Evolutionary conservation across 2,888 invertebrate genomes (phyloP), one percentile per base, ranked within the genome.

Genomic region (Melanophora roralis): DNA sequence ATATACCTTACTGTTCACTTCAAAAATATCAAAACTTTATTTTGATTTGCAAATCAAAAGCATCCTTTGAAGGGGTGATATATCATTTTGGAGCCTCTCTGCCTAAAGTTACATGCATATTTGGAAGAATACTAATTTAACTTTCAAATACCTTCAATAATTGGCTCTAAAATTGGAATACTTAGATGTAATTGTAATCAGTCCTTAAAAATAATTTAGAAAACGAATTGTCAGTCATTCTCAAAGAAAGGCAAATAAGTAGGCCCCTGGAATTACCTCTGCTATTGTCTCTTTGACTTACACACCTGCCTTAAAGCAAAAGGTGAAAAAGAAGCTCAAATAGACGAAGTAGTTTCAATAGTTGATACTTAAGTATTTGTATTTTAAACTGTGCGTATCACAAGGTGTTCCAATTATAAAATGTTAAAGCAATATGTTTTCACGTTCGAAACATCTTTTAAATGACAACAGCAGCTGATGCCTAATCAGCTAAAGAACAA

Each of bases 381-480:
- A 69, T 69, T 78, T 5, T 5, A 27, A 78, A 74, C 69, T 74
- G 6, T 27, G 27, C 6, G 73, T 62, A 57, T 36, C 68, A 74
- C 73, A 78, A 78, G 78, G 78, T 78, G 78, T 78, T 74, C 57
- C 57, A 64, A 51, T 49, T 40, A 78, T 4, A 21, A 62, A 49
- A 27, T 40, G 27, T 47, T 47, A 23, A 38, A 49, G 53, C 59
- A 71, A 71, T 71, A 55, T 71, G 79, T 47, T 75, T 62, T 67
- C 76, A 73, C 72, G 80, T 72, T 73, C 72, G 72, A 72, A 68
- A 62, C 77, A 81, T 81, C 57, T 78, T 74, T 73, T 65, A 77
- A 75, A 78, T 74, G 81, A 78, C 71, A 78, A 69, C 71, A 78
- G 81, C 81, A 74, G 81, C 81, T 81, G 81, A 81, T 81, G 78